A percentile compares a stretch with the other conserved stretches of the same genome.
phyloP scores from a whole-genome alignment of 92 coral and sea anemone genomes.

The Zoanthus gigantus region DNA sequence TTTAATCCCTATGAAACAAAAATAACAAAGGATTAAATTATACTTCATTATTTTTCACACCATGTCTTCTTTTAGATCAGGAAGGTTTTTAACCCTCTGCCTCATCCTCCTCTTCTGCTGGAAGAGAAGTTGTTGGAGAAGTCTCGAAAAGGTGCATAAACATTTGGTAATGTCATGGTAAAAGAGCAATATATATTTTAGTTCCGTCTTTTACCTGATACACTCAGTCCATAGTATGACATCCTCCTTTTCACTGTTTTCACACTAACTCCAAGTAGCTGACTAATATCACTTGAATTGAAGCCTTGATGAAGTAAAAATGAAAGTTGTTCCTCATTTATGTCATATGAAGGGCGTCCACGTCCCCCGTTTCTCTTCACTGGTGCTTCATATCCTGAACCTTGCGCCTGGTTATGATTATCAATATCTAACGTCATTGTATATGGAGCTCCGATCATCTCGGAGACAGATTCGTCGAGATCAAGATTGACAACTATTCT shows the following conservation, averaged over 20 bases:
- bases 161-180: background rate
- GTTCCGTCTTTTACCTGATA: constrained; percentile 33
- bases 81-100: too few relatives aligned
- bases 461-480: constrained; percentile 4
- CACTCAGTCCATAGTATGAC: constrained; percentile 48
- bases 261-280: constrained; percentile 59
- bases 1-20: too few relatives aligned
- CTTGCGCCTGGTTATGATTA: background rate
- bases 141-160: background rate
- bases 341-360: constrained; percentile 75
- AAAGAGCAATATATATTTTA: background rate
- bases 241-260: constrained; percentile 59
- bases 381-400: constrained; percentile 51
- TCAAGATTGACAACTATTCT: background rate
- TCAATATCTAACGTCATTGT: background rate
- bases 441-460: constrained; percentile 2
- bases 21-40: too few relatives aligned
- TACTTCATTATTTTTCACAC: too few relatives aligned
- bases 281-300: constrained; percentile 37
- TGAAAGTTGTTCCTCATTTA: constrained; percentile 52
- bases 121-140: too few relatives aligned
- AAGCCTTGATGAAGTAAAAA: constrained; percentile 42
- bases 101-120: too few relatives aligned
- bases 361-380: constrained; percentile 45
- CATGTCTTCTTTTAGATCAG: too few relatives aligned